phyloP scores from a whole-genome alignment of 2,113 vertebrate species.

The Epinephelus cyanopodus region DNA sequence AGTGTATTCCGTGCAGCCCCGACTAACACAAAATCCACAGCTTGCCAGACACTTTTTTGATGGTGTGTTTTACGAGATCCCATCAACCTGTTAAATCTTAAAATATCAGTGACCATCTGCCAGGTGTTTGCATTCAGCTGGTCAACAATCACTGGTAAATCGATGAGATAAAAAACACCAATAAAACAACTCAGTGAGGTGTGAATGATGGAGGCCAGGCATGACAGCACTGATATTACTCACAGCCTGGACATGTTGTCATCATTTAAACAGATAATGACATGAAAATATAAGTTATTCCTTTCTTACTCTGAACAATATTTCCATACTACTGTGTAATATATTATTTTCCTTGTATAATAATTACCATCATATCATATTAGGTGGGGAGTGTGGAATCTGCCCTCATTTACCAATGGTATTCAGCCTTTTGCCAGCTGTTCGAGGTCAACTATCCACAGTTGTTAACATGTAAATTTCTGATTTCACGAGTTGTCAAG shows the following conservation, averaged over 20 bases:
- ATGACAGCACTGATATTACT: neutral
- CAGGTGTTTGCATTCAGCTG: constrained; percentile 44
- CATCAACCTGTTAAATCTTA: constrained; percentile 36
- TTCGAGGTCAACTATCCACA: constrained; percentile 7
- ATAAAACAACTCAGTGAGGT: constrained; percentile 21
- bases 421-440: constrained; percentile 7
- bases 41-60: constrained; percentile 11
- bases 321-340: neutral
- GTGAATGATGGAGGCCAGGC: constrained; percentile 16
- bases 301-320: neutral
- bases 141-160: constrained; percentile 18
- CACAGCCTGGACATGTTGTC: neutral
- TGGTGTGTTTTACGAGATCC: constrained; percentile 38
- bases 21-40: constrained; percentile 1
- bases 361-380: neutral
- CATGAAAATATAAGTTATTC: neutral
- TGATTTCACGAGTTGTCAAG: constrained; percentile 42
- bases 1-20: neutral
- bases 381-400: neutral
- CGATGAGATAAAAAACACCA: constrained; percentile 11
- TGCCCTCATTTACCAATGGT: neutral
- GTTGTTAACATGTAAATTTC: constrained; percentile 16
- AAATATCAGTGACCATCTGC: constrained; percentile 20
- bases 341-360: neutral
- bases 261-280: neutral